Evolutionary conservation across 2,888 invertebrate species (phyloP).

Genomic region (Saturnia japonica): DNA sequence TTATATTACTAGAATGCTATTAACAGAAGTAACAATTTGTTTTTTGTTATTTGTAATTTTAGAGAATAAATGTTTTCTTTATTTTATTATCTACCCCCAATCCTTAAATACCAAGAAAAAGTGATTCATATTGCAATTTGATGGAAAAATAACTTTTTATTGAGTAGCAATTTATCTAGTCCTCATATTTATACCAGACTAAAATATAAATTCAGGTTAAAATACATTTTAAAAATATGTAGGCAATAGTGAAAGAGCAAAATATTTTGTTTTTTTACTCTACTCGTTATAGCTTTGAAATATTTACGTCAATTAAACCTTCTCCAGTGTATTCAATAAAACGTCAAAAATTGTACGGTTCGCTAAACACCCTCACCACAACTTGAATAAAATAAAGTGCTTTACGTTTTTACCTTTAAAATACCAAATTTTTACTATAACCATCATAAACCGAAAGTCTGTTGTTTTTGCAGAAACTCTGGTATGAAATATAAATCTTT

Average conservation of each 20-base stretch:
- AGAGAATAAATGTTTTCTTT: too few relatives aligned
- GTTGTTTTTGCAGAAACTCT: slow-evolving; percentile 7
- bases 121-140: too few relatives aligned
- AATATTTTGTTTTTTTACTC: not conserved
- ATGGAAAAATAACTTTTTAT: too few relatives aligned
- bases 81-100: too few relatives aligned
- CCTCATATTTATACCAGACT: too few relatives aligned
- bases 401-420: slow-evolving; percentile 58
- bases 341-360: slow-evolving; percentile 55
- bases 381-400: slow-evolving; percentile 54
- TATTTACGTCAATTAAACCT: slow-evolving; percentile 1
- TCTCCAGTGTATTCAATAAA: slow-evolving; percentile 45
- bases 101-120: too few relatives aligned
- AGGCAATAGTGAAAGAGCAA: not conserved
- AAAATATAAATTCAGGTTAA: too few relatives aligned
- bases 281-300: not conserved
- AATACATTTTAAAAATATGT: too few relatives aligned
- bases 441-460: slow-evolving; percentile 37
- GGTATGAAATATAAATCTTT: not conserved
- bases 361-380: slow-evolving; percentile 49
- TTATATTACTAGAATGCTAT: too few relatives aligned
- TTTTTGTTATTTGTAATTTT: too few relatives aligned
- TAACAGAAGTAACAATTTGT: too few relatives aligned
- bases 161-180: too few relatives aligned
- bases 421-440: slow-evolving; percentile 50